phyloP scores from a whole-genome alignment of 1,140 invertebrate species.

The Pantala flavescens region DNA sequence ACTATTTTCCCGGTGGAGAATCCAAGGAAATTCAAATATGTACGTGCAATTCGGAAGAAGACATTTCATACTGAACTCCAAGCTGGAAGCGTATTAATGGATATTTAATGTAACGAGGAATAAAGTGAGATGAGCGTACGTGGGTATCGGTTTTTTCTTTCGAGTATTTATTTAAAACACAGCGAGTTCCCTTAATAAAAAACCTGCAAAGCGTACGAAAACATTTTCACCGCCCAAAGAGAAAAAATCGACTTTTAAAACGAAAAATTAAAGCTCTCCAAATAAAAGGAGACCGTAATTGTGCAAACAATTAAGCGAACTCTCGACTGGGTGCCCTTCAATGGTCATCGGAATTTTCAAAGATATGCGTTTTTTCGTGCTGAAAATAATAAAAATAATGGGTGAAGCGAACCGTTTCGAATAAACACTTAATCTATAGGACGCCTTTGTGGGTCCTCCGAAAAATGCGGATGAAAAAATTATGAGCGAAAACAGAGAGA shows the following conservation, averaged over 20 bases:
- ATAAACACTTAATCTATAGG: background rate
- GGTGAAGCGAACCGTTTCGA: background rate
- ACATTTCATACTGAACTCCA: too few species aligned
- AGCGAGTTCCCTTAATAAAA: too few species aligned
- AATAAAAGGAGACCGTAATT: background rate
- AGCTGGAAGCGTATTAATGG: background rate
- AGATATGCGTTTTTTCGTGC: background rate
- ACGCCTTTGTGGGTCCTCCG: background rate
- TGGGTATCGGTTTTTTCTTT: too few species aligned
- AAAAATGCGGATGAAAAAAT: background rate
- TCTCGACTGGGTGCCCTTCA: background rate
- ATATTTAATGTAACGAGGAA: background rate
- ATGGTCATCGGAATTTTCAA: background rate
- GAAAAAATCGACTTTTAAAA: background rate
- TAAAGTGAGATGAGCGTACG: background rate
- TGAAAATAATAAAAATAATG: background rate
- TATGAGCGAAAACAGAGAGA: background rate
- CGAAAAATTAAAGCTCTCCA: background rate
- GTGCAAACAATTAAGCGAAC: conserved; percentile 4
- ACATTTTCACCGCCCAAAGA: too few species aligned
- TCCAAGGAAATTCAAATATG: too few species aligned
- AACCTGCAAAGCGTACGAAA: too few species aligned
- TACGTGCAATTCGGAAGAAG: too few species aligned
- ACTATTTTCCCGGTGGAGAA: too few species aligned
- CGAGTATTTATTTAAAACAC: too few species aligned